Evolutionary conservation across 2,113 vertebrate species (phyloP), one percentile per base, ranked within the genome.

Genomic region (Motacilla alba): DNA sequence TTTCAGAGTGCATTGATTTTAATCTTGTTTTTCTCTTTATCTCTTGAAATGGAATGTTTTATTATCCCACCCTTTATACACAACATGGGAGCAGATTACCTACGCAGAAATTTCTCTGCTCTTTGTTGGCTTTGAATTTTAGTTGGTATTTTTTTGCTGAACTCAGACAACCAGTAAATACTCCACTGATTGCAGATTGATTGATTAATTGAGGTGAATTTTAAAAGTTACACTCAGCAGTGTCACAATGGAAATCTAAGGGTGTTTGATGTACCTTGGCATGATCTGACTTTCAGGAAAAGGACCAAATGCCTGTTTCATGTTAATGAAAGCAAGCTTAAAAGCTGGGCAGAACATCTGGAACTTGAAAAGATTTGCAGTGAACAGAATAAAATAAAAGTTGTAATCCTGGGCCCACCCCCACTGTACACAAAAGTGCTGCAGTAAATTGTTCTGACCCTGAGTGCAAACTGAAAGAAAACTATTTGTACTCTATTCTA

Each of bases 381-480:
- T 49, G 74, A 79, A 64, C 31, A 87, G 58, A 91, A 82, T 46
- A 82, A 89, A 87, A 82, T 24, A 75, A 94, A 94, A 93, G 76
- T 23, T 79, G 7, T 11, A 78, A 44, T 82, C 9, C 24, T 64
- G 5, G 66, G 60, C 39, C 52, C 12, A 88, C 30, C 23, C 14
- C 3, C 37, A 30, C 58, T 39, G 21, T 50, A 73, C 24, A 78
- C 7, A 21, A 10, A 10, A 87, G 4, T 94, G 35, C 16, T 78
- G n/a, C 50, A 89, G 44, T 77, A 93, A 89, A 79, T 72, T 64
- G 31, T 91, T 69, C 82, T 62, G 9, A 53, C 41, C 0, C 0
- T 0, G 14, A 75, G 24, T n/a, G 28, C 28, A 85, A 67, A 39
- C 26, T 46, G 72, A 80, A 88, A 87, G 20, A 50, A 62, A 79